These are phyloP conservation scores for Ctenoplectra terminalis DNA, from an alignment of 1,140 invertebrate species.

Conservation along the genomic window DNA sequence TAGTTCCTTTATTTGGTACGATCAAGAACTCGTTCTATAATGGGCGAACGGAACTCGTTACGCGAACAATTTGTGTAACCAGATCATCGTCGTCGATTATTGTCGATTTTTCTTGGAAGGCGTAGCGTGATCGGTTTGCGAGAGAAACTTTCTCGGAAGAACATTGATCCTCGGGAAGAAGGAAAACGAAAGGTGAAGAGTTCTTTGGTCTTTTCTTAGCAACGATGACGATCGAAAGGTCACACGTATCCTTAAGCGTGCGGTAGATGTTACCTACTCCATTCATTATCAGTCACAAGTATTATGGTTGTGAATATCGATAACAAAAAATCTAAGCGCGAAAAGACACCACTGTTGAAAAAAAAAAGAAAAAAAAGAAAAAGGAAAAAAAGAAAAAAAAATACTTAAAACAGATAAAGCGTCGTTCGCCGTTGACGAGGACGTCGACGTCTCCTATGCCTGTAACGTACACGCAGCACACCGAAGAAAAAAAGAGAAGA, in stretches of 20 bases:
- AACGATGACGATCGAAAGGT: slow-evolving; percentile 37
- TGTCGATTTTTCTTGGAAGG: neutral
- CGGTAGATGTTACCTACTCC: slow-evolving; percentile 15
- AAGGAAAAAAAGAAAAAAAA: no score
- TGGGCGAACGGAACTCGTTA: neutral
- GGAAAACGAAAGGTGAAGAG: neutral
- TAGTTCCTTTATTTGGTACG: no score
- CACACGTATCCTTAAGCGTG: slow-evolving; percentile 23
- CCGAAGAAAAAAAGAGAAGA: no score
- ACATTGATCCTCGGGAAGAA: neutral
- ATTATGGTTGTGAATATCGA: slow-evolving; percentile 80
- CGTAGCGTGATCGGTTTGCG: neutral
- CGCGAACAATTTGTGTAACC: neutral
- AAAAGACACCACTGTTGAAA: neutral
- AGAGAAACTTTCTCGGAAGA: neutral
- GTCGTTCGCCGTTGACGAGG: slow-evolving; percentile 11
- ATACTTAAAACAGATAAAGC: neutral
- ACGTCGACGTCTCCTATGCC: neutral
- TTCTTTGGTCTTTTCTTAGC: slow-evolving; percentile 14
- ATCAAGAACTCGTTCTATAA: no score
- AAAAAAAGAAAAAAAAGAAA: no score
- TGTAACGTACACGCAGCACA: no score
- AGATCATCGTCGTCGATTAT: slow-evolving; percentile 8
- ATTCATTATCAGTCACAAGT: slow-evolving; percentile 75
- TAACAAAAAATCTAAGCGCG: slow-evolving; percentile 42